Conservation (phyloP, 2,797 vertebrate genomes). For the Squalus acanthias region DNA sequence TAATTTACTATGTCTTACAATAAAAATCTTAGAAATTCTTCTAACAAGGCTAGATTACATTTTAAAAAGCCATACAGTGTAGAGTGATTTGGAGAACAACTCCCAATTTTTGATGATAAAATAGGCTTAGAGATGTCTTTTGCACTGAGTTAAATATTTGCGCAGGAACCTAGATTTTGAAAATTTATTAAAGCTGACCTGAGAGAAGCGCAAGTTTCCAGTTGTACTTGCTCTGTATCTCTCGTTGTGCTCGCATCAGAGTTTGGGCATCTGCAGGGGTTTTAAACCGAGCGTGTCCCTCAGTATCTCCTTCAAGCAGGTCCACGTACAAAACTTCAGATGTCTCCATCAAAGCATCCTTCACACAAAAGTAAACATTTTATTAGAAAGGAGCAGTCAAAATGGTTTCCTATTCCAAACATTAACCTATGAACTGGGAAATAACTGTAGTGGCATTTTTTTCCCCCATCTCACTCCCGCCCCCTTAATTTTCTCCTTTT, state of each 20-base stretch:
- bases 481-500: not conserved
- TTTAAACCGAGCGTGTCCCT: constrained; percentile 78
- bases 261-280: constrained; percentile 70
- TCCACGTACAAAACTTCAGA: constrained; percentile 83
- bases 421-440: not conserved
- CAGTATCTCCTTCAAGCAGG: constrained; percentile 79
- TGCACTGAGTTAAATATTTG: not conserved
- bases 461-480: not conserved
- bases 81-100: not conserved
- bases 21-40: not conserved
- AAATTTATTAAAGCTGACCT: constrained; percentile 58
- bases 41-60: not conserved
- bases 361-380: not conserved
- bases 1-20: not conserved
- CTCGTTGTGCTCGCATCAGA: constrained; percentile 54
- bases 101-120: not conserved
- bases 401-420: not conserved
- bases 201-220: constrained; percentile 82
- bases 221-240: constrained; percentile 72
- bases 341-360: constrained; percentile 73
- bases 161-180: not conserved
- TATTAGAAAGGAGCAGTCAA: not conserved
- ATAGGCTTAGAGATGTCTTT: not conserved
- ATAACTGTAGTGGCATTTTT: no score
- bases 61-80: not conserved